Evolutionary conservation across 2,888 invertebrate genomes (phyloP), one percentile per base, ranked within the genome.

Genomic region (Erebia palarica): DNA sequence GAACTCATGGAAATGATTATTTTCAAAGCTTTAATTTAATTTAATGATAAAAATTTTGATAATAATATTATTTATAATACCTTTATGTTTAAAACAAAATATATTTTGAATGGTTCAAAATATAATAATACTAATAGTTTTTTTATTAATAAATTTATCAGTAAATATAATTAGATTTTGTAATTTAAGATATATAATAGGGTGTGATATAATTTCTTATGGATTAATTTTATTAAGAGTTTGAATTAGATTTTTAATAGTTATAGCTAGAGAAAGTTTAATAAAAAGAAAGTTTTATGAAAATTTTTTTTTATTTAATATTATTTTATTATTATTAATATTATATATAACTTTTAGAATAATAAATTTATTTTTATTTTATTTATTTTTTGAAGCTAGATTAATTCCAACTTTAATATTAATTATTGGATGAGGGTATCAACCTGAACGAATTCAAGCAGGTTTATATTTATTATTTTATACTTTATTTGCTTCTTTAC

Each of bases 341-440:
- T 93, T 95, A 86, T 84, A 88, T 87, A 78, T 94, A 78, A 94
- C 93, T 84, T 95, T 96, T 94, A 88, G 84, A 71, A 83, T 86
- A 8, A 84, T 92, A 84, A 94, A 94, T 94, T 89, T 95, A 83
- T 91, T 96, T 90, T 78, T 94, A 80, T 96, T 96, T 94, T 96
- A 95, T 94, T 89, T 96, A 86, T 95, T 94, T 94, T 96, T 96
- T 95, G 96, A 96, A 72, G 86, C 92, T 3, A 95, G 95, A 3
- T 91, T 96, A 87, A 94, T 96, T 89, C 96, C 95, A 16, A 95
- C 94, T 18, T 93, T 96, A 86, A 82, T 96, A 80, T 93, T 96
- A 86, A 95, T 96, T 94, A 84, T 96, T 79, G 95, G 95, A 0
- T 96, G 96, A 92, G 96, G 96, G 0, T 94, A 94, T 89, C 95